Evolutionary conservation across 2,888 invertebrate species (phyloP), one percentile per base, ranked within the genome.

Genomic region (Gastrophysa polygoni): DNA sequence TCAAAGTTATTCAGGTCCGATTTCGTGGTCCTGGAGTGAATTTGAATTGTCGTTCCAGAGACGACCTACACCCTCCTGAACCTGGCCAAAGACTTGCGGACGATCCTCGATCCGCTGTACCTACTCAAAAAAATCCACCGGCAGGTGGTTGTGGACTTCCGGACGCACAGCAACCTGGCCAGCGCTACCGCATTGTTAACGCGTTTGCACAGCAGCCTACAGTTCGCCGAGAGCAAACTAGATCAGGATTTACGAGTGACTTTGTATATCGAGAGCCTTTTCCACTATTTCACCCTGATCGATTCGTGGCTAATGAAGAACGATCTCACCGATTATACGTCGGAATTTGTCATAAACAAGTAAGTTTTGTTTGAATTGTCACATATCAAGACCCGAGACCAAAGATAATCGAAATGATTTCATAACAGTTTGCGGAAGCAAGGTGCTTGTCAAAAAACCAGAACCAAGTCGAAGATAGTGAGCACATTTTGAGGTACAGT

Each of bases 241-340:
- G 79, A 77, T 57, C 79, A 78, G 61, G 78, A 81, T 67, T 67
- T 81, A 28, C 77, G 74, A 60, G 57, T 81, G 29, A 72, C 77
- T 0, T 55, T 82, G 28, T 80, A 80, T 66, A 59, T 82, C 21
- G 77, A 80, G 49, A 76, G 74, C 67, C 66, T 80, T 11, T 76
- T 73, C 63, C 75, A 78, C 63, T 82, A 81, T 72, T 72, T 80
- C 2, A 69, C 68, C 1, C 59, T 79, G 1, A 73, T 80, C 20
- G 74, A 81, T 59, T 70, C 69, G 2, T 82, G 81, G 82, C 68
- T 81, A 57, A 73, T 73, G 21, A 77, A 77, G 44, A 76, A 77
- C 57, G 79, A 81, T 68, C 68, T 80, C 1, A 67, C 65, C 5
- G 80, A 81, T 71, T 66, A 69, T 59, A 70, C 72, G 1, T 65